Evolutionary conservation across 1,140 invertebrate genomes (phyloP).

Genomic region (Drosophila triauraria): DNA sequence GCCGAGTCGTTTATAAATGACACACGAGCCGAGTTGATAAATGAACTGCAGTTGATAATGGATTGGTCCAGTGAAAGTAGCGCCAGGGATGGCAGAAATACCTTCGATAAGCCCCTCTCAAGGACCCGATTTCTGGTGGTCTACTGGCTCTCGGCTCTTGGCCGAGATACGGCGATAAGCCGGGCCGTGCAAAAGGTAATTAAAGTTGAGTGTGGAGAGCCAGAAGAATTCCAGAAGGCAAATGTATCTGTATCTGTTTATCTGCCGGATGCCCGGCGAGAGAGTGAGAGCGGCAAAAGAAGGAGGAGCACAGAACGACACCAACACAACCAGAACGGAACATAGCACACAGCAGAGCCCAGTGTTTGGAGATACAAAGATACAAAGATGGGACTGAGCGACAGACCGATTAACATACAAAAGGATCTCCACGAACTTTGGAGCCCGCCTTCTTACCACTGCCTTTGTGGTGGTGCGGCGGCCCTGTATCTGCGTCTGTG

Average conservation of each 20-base stretch:
- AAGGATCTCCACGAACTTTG: constrained; percentile 74
- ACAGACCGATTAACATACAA: constrained; percentile 79
- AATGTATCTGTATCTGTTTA: constrained; percentile 60
- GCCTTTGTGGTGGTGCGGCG: constrained; percentile 23
- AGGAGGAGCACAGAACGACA: constrained; percentile 58
- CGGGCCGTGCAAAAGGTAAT: constrained; percentile 64
- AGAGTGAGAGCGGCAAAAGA: constrained; percentile 42
- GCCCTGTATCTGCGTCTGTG: constrained; percentile 4
- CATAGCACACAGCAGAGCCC: constrained; percentile 23
- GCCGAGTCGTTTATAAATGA: constrained; percentile 62
- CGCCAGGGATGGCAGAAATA: constrained; percentile 54
- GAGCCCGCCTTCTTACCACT: constrained; percentile 69
- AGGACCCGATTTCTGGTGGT: constrained; percentile 61
- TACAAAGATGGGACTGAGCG: constrained; percentile 50
- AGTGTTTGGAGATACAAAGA: constrained; percentile 31
- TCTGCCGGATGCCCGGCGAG: constrained; percentile 56
- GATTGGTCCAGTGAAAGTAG: constrained; percentile 69
- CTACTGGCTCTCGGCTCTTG: constrained; percentile 20
- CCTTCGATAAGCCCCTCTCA: constrained; percentile 42
- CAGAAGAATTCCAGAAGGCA: constrained; percentile 33
- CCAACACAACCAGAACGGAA: constrained; percentile 39
- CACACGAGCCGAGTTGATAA: constrained; percentile 72
- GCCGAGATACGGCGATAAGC: constrained; percentile 52
- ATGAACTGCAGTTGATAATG: constrained; percentile 74
- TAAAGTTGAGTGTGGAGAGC: constrained; percentile 62